Evolutionary conservation across 2,888 invertebrate genomes (phyloP).

Genomic region (Dorcus hopei): DNA sequence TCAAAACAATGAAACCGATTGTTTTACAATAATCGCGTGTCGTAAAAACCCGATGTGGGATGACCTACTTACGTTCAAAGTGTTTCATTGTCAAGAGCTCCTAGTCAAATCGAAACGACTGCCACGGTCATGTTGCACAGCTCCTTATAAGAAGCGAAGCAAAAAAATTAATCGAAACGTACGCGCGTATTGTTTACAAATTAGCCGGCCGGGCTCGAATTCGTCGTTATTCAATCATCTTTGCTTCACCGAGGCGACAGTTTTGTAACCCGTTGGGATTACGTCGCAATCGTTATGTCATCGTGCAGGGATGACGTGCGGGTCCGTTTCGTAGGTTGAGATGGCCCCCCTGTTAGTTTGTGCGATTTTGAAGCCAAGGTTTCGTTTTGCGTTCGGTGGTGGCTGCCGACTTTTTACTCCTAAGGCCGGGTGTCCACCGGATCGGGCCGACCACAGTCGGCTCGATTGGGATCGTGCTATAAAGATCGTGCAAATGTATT

Average conservation of each 20-base stretch:
- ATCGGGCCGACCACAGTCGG: too few species aligned
- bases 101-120: background rate
- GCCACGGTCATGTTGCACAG: background rate
- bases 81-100: slow-evolving; percentile 9
- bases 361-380: background rate
- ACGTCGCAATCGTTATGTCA: too few species aligned
- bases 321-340: background rate
- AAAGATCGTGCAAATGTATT: too few species aligned
- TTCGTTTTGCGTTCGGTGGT: too few species aligned
- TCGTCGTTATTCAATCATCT: background rate
- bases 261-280: background rate
- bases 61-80: slow-evolving; percentile 5
- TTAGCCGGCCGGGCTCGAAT: background rate
- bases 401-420: too few species aligned
- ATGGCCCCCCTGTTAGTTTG: background rate
- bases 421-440: too few species aligned
- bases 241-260: background rate
- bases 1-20: too few species aligned
- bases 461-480: too few species aligned
- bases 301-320: background rate
- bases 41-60: slow-evolving; percentile 3
- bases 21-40: background rate
- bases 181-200: background rate
- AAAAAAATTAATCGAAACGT: background rate
- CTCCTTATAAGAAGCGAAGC: background rate